Evolutionary conservation across 2,888 invertebrate genomes (phyloP), one percentile per base, ranked within the genome.

Genomic region (Alentia gelatinosa): DNA sequence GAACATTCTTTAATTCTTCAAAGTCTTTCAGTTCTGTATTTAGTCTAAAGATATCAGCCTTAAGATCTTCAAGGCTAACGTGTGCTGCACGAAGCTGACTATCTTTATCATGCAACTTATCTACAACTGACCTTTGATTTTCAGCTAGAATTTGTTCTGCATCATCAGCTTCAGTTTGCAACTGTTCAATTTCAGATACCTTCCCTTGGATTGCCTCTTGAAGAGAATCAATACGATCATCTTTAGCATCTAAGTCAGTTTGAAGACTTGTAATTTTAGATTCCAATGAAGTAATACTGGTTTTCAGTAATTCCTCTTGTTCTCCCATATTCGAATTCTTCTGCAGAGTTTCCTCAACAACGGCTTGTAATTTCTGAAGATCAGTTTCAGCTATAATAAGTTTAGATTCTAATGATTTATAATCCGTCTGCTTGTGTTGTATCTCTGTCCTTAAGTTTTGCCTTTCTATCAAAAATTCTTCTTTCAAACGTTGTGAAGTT

Each of bases 371-470:
- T 15, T 42, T n/a, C 19, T n/a, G n/a, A n/a, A 86, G 33, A 15
- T 86, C 47, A 4, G n/a, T 33, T 86, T 86, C 47, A 7, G 19
- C 23, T 47, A 47, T 47, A 47, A 0, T 47, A 1, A 86, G 47
- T 47, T 86, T 86, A 12, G 47, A 7, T 47, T 47, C 30, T 26
- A 86, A n/a, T 42, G 47, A 0, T 1, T 12, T n/a, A 37, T 37
- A 19, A 23, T 79, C 37, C 23, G 35, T 39, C 19, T 79, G 35
- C 79, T 37, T 37, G 37, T 79, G 79, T 39, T 86, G 86, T 47
- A 86, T 86, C 19, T 86, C 47, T 1, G 86, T 86, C 23, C 86
- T 42, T 23, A 86, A 47, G 33, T 86, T 86, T 9, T n/a, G 86
- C 30, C 47, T 42, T 26, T 86, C 86, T n/a, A 47, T 86, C 0